Evolutionary conservation across 1,140 invertebrate species (phyloP).

Genomic region (Bombus confusus): DNA sequence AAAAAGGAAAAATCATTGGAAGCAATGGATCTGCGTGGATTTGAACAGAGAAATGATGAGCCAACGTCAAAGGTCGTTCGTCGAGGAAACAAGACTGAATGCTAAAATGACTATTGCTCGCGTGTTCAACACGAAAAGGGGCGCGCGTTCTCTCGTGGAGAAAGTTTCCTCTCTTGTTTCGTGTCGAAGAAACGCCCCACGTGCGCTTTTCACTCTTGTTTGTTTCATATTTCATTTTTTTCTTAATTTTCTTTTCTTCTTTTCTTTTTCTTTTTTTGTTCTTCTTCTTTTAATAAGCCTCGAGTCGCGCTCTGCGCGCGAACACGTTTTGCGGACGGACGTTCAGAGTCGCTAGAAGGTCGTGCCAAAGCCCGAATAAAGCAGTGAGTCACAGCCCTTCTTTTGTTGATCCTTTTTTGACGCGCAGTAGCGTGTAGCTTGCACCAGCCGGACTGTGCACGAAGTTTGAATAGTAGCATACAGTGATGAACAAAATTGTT

Average conservation of each 20-base stretch:
- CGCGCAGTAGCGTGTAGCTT: conserved; percentile 63
- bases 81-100: conserved; percentile 7
- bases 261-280: conserved; percentile 4
- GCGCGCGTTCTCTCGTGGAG: background rate
- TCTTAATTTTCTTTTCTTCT: conserved; percentile 4
- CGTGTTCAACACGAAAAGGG: background rate
- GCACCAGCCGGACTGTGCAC: conserved; percentile 59
- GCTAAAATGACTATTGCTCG: conserved; percentile 9
- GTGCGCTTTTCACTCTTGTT: conserved; percentile 7
- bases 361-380: conserved; percentile 69
- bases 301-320: conserved; percentile 49
- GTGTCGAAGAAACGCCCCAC: conserved; percentile 10
- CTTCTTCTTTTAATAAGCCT: conserved; percentile 42
- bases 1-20: background rate
- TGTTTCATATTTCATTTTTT: conserved; percentile 18
- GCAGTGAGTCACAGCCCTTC: conserved; percentile 69
- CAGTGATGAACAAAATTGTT: background rate
- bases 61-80: conserved; percentile 5
- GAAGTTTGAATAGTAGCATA: conserved; percentile 49
- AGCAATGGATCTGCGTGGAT: background rate
- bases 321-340: conserved; percentile 55
- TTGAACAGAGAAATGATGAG: background rate
- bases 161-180: background rate
- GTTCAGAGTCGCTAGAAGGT: conserved; percentile 64
- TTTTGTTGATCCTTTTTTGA: conserved; percentile 65